phyloP scores from a whole-genome alignment of 1,140 invertebrate genomes.

The Dendroctonus ponderosae region DNA sequence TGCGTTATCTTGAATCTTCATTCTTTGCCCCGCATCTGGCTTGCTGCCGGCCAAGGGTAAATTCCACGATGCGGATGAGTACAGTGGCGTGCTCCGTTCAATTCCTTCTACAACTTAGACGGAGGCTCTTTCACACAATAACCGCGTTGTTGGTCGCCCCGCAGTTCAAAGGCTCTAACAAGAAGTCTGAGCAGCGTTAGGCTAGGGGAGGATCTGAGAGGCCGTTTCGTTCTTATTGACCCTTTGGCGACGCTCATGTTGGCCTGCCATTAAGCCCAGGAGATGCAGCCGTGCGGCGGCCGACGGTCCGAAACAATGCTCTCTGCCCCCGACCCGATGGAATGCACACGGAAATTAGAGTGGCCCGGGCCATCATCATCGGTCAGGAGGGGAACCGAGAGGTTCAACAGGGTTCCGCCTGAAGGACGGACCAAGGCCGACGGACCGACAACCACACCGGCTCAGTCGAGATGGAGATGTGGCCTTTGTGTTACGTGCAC shows the following conservation, averaged over 20 bases:
- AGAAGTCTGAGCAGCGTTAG: too few species aligned
- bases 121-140: too few species aligned
- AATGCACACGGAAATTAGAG: constrained; percentile 59
- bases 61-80: constrained; percentile 27
- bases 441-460: constrained; percentile 10
- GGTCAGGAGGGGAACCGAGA: constrained; percentile 9
- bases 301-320: constrained; percentile 28
- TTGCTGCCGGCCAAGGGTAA: constrained; percentile 31
- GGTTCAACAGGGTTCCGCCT: constrained; percentile 44
- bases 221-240: neutral
- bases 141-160: too few species aligned
- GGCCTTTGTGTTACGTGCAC: constrained; percentile 50
- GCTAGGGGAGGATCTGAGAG: too few species aligned
- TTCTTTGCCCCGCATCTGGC: constrained; percentile 36
- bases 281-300: neutral
- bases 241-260: constrained; percentile 2
- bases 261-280: constrained; percentile 6
- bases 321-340: constrained; percentile 42
- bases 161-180: too few species aligned
- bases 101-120: too few species aligned
- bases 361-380: constrained; percentile 46
- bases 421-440: constrained; percentile 53
- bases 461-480: constrained; percentile 47
- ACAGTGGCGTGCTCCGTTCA: constrained; percentile 13
- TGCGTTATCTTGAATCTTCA: constrained; percentile 33